Percentiles rank a stretch among this genome's conserved stretches.
Evolutionary conservation across 2,113 vertebrate genomes (phyloP).

Genomic region (Maccullochella peelii): DNA sequence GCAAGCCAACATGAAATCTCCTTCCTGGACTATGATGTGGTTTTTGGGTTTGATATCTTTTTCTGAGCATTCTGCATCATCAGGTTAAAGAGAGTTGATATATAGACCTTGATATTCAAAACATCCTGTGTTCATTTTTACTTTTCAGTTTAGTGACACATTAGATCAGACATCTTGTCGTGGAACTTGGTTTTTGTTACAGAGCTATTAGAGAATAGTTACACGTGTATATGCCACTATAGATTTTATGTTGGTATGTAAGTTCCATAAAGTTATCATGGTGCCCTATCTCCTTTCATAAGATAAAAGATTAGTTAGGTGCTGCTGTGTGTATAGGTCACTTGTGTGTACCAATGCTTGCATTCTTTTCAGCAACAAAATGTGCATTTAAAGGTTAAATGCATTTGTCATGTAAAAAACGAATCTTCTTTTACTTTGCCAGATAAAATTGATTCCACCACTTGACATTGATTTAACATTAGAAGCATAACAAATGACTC

Average conservation of each 20-base stretch:
- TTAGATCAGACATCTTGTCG: not conserved
- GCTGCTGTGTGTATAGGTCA: not conserved
- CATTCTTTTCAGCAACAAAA: not conserved
- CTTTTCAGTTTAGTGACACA: not conserved
- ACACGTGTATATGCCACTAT: not conserved
- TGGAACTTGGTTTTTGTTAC: not conserved
- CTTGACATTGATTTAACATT: not conserved
- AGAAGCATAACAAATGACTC: not conserved
- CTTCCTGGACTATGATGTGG: conserved; percentile 63
- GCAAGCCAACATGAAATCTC: conserved; percentile 28
- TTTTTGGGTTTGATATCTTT: conserved; percentile 30
- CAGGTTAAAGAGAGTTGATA: not conserved
- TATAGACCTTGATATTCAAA: not conserved
- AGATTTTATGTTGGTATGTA: not conserved
- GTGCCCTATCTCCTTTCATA: not conserved
- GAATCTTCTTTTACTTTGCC: not conserved
- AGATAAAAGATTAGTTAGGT: not conserved
- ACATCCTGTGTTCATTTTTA: not conserved
- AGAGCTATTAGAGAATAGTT: not conserved
- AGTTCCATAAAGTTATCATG: not conserved
- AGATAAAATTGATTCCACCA: not conserved
- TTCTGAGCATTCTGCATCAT: conserved; percentile 7
- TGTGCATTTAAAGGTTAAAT: not conserved
- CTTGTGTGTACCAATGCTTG: not conserved
- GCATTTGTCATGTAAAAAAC: not conserved